Conservation (phyloP, 2,113 vertebrate genomes). For the Thryonomys swinderianus region DNA sequence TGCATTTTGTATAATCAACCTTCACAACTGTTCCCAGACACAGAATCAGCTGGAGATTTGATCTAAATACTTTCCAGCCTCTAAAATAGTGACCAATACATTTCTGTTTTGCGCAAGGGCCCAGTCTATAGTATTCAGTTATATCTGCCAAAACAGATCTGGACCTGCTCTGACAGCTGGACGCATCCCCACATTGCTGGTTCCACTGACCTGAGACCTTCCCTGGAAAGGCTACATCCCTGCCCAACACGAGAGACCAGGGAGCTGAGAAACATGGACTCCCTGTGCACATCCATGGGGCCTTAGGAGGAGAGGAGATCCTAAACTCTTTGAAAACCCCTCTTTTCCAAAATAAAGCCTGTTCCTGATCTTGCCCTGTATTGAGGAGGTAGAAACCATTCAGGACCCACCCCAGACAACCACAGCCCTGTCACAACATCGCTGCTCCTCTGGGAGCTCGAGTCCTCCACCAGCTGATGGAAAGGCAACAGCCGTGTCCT, state of each 20-base stretch:
- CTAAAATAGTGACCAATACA: background rate
- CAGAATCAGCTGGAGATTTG: background rate
- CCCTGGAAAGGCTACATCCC: too few species aligned
- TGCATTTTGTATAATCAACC: background rate
- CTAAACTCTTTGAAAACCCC: background rate
- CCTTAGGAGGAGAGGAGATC: background rate
- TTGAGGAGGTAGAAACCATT: background rate
- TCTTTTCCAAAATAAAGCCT: background rate
- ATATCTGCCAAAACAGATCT: background rate
- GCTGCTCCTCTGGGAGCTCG: fast-evolving
- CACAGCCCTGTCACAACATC: fast-evolving
- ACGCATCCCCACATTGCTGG: background rate
- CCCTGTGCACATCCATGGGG: background rate
- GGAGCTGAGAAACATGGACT: too few species aligned
- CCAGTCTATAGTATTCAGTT: background rate
- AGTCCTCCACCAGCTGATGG: too few species aligned
- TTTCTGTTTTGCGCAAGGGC: background rate
- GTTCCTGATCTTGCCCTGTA: background rate
- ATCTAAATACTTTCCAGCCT: background rate
- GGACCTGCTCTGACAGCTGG: background rate
- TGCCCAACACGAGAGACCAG: too few species aligned
- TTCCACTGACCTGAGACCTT: background rate
- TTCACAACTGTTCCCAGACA: background rate
- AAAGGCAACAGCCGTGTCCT: fast-evolving
- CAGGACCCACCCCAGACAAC: background rate